Evolutionary conservation across 2,113 vertebrate genomes (phyloP).

Genomic region (Mus pahari): DNA sequence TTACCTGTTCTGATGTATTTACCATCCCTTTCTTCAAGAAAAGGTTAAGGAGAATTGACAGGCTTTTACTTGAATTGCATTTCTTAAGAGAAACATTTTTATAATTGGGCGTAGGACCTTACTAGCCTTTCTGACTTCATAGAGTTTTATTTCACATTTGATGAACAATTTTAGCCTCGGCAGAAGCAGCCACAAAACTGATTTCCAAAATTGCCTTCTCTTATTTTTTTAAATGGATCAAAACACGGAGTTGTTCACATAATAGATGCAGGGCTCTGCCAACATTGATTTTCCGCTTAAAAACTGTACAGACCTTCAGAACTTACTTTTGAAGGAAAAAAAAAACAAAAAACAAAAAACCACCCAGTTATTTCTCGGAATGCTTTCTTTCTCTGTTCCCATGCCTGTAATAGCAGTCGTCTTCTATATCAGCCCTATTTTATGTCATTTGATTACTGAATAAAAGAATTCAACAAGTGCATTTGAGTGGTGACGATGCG

Average conservation of each 20-base stretch:
- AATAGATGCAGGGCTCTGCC: background rate
- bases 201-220: conserved; percentile 52
- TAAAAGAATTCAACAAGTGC: conserved; percentile 6
- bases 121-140: background rate
- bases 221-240: conserved; percentile 21
- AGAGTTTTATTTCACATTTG: conserved; percentile 47
- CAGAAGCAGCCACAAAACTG: conserved; percentile 41
- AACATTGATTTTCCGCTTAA: conserved; percentile 42
- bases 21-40: background rate
- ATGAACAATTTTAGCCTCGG: conserved; percentile 33
- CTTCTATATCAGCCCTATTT: conserved; percentile 22
- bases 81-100: conserved; percentile 46
- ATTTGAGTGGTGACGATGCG: background rate
- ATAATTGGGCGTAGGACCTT: background rate
- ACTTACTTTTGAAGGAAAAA: too few species aligned
- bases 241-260: background rate
- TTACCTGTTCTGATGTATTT: background rate
- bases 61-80: conserved; percentile 9
- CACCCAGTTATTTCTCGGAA: background rate
- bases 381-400: background rate
- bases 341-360: too few species aligned
- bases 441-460: conserved; percentile 41
- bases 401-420: background rate
- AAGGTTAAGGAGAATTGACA: background rate
- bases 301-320: conserved; percentile 36